Base-by-base conservation (phyloP, 1,140 invertebrate genomes). In the Drosophila nigromelanica region DNA sequence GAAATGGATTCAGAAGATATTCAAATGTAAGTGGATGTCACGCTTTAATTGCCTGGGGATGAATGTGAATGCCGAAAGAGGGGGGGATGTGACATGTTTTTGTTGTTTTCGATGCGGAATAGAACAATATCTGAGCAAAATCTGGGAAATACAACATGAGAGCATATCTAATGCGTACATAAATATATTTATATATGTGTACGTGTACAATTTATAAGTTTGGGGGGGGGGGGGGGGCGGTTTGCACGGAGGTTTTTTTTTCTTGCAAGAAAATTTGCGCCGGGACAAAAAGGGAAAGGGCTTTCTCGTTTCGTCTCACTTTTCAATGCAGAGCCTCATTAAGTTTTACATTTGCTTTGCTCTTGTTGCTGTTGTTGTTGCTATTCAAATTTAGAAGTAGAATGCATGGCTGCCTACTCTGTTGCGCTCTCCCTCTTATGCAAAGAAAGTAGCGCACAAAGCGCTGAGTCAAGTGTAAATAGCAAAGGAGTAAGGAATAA, bases 361-460 rank as follows among this genome's bases (percentile, higher is more conserved):
- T 55, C 40, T 47, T 73, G 59, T 66, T 67, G 52, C 71, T 78
- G 63, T 47, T 73, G 59, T 66, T 67, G 52, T 75, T 78, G 63
- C 62, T 86, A 80, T 85, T 86, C 81, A 85, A 85, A 85, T 86
- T 78, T 78, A 85, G 50, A 86, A 74, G 81, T 71, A 74, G 81
- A 86, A 86, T 86, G 69, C 73, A 61, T 42, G 50, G 56, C 39
- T 73, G 62, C 37, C 42, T 64, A 15, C 45, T 30, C 40, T n/a
- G 35, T 15, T 4, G 18, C 4, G n/a, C 14, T 21, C 40, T 45
- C 47, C 47, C 35, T 56, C 18, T n/a, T 15, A 52, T 39, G 59
- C 68, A 63, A 73, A 60, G 70, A 68, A 73, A 73, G 51, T 47
- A 50, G 37, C 40, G 33, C 54, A 42, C 12, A 55, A 43, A 51